Percentiles rank a stretch among this genome's conserved stretches.
Evolutionary conservation across 2,113 vertebrate genomes (phyloP).

Genomic region (Rallus limicola): DNA sequence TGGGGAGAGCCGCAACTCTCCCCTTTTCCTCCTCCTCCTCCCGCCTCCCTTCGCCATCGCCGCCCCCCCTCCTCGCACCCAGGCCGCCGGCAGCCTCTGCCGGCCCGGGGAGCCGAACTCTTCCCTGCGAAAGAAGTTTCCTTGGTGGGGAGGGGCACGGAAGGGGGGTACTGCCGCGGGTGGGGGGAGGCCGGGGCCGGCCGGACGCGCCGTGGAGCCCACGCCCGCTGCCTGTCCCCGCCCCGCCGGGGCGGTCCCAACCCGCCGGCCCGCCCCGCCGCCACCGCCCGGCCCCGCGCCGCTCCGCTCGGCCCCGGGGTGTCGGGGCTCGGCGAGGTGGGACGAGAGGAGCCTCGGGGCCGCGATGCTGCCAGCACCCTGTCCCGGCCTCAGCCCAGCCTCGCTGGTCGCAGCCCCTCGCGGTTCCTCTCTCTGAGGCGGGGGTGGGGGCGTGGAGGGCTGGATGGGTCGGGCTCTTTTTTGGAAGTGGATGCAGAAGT

Average conservation of each 20-base stretch:
- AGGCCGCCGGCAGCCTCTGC: background rate
- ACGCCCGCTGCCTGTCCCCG: background rate
- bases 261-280: background rate
- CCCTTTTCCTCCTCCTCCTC: background rate
- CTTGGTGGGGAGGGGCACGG: background rate
- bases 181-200: constrained; percentile 9
- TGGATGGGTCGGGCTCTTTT: background rate
- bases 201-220: constrained; percentile 28
- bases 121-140: constrained; percentile 55
- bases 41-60: background rate
- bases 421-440: background rate
- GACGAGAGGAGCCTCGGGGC: background rate
- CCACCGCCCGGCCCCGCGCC: background rate
- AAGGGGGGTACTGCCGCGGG: constrained; percentile 9
- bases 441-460: too few relatives aligned
- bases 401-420: background rate
- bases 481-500: background rate
- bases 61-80: background rate
- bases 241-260: constrained; percentile 51
- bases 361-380: background rate
- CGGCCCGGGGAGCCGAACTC: background rate
- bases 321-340: background rate
- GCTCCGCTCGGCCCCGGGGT: background rate
- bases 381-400: background rate
- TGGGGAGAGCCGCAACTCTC: constrained; percentile 43